Conservation (phyloP, 2,797 vertebrate species). For the Pachyuromys duprasi region DNA sequence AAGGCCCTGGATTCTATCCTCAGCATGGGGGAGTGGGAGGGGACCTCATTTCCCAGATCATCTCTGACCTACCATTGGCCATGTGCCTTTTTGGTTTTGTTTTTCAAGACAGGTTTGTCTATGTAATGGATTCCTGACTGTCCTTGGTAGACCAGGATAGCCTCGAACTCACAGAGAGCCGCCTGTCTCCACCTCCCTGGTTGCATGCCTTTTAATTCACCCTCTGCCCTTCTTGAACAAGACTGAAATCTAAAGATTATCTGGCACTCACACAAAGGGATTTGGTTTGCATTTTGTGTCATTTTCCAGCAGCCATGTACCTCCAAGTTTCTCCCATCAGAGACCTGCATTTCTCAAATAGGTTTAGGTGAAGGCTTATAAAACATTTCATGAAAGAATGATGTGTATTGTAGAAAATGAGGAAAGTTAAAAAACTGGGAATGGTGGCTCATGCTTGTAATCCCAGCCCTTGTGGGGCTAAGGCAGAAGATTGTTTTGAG, state of each 20-base stretch:
- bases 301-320: background rate
- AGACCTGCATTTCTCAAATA: conserved; percentile 20
- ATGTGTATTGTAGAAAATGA: conserved; percentile 21
- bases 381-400: conserved; percentile 52
- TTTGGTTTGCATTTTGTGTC: background rate
- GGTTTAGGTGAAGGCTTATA: background rate
- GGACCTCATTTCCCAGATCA: background rate
- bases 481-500: background rate
- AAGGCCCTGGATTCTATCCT: background rate
- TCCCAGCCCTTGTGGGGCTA: background rate
- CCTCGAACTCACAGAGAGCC: too few species aligned
- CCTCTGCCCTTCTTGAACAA: background rate
- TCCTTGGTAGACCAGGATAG: too few species aligned
- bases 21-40: too few species aligned
- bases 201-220: background rate
- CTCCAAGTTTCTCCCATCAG: background rate
- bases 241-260: background rate
- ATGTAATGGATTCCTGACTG: too few species aligned
- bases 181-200: too few species aligned
- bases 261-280: background rate
- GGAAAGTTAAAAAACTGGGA: background rate
- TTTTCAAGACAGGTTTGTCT: too few species aligned
- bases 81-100: background rate
- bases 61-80: background rate
- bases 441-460: background rate